Base-by-base conservation (phyloP, 2,797 vertebrate species). In the Natrix natrix region DNA sequence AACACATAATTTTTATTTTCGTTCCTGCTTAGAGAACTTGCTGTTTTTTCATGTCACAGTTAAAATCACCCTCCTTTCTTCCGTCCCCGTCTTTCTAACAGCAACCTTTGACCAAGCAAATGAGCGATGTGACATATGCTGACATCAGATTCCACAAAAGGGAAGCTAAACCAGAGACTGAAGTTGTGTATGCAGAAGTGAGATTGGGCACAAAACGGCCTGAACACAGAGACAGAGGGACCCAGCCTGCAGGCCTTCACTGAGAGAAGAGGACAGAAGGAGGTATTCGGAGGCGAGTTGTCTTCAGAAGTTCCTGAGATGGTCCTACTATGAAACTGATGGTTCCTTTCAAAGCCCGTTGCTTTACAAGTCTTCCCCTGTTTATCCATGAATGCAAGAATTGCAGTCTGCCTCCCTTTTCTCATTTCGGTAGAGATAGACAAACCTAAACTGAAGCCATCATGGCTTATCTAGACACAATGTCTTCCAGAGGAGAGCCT, bases 111-210 rank as follows among this genome's bases (percentile, higher is more conserved):
- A 28, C n/a, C 57, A 24, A 12, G 24, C 66, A 24, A 63, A n/a
- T 0, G 22, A 91, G 87, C 4, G 66, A 93, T 0, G 48, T 91
- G 56, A 83, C 69, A 0, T 93, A 93, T 1, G 90, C 69, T 3
- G 48, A 61, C 48, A 90, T 93, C 56, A 69, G 22, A 32, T 93
- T 93, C 87, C 28, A 91, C 43, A 83, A 37, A 89, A 61, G 14
- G 66, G 86, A 88, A 88, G 63, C 12, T 43, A 28, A 22, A 8
- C 57, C 56, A 56, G 90, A 78, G 11, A 6, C 13, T 5, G 92
- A 89, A 37, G 92, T 93, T 7, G 16, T 93, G 28, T 93, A 93
- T 93, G 92, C 92, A 24, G 92, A 93, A 93, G 92, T 93, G 66
- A 91, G 6, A 90, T 2, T 8, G 28, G 13, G 32, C 1, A 10